phyloP scores from a whole-genome alignment of 2,113 vertebrate genomes.

The Oreochromis niloticus region DNA sequence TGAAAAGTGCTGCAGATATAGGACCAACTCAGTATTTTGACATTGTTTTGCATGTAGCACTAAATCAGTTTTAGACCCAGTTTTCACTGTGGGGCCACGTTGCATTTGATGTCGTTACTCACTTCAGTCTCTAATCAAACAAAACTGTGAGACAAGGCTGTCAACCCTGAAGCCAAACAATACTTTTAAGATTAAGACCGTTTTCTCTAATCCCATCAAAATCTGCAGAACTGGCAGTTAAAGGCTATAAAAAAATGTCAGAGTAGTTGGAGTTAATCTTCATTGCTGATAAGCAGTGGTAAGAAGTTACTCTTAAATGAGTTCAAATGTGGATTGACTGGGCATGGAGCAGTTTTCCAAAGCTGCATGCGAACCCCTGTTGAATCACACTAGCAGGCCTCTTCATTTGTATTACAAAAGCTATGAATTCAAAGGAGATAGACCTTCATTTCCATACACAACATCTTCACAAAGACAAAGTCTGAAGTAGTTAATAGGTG shows the following conservation, averaged over 20 bases:
- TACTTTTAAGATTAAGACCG: neutral
- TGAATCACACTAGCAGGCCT: neutral
- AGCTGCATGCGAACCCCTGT: neutral
- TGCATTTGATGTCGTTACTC: neutral
- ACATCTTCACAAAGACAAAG: neutral
- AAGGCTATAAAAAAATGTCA: neutral
- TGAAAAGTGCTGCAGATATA: neutral
- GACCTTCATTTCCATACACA: slow-evolving; percentile 15
- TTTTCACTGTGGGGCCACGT: neutral
- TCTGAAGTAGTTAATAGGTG: neutral
- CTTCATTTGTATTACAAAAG: slow-evolving; percentile 31
- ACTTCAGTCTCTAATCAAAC: neutral
- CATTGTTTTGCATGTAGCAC: neutral
- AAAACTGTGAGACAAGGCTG: neutral
- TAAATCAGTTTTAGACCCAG: neutral
- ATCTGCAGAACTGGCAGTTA: neutral
- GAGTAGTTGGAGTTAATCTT: neutral
- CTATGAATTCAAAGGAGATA: neutral
- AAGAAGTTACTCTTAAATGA: neutral
- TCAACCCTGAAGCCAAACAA: neutral
- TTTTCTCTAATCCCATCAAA: slow-evolving; percentile 14
- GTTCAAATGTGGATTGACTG: neutral
- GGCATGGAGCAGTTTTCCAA: neutral
- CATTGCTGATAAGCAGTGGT: neutral
- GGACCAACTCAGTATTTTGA: neutral